Evolutionary conservation across 2,888 invertebrate species (phyloP), one percentile per base, ranked within the genome.

Genomic region (Macropis europaea): DNA sequence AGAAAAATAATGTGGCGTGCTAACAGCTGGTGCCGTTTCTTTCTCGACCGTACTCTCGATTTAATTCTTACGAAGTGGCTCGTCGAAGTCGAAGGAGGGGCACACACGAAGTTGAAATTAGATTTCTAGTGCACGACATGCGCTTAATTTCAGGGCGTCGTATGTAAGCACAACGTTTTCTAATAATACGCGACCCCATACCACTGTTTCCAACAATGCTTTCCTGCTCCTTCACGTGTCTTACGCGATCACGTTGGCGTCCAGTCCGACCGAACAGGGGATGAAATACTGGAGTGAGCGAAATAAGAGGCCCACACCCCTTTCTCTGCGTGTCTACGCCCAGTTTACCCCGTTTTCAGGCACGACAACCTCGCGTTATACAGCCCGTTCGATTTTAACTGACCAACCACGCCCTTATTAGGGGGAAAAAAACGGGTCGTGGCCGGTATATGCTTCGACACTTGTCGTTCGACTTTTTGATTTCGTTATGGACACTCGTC

Each of bases 101-200:
- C 30, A 26, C 45, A n/a, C n/a, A 2, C 24, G 9, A 24, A 24
- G 61, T 73, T 62, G 76, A 74, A 85, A 84, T 84, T 83, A 79
- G 81, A 84, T 82, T 84, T 83, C 82, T 84, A 76, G 84, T 73
- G 48, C 84, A 79, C 63, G 84, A 76, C 64, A 32, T 77, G 53
- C 70, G 61, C 63, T 81, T 69, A 77, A 78, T 84, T 85, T 82
- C 67, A 73, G 67, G 53, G 30, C 53, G 63, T 24, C 50, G 64
- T 62, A 43, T 67, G 56, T 68, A 61, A 71, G 73, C 73, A 60
- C 53, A 52, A 40, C 45, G 69, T 36, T 50, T 74, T 81, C 76
- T 78, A 81, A 73, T 78, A 83, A 81, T 83, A 81, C 57, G 6
- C 56, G 47, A n/a, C 63, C 61, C 72, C 54, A 43, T 45, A 61